These are phyloP conservation scores for Lineus longissimus DNA, from an alignment of 1,140 invertebrate species.

Conservation along the genomic window DNA sequence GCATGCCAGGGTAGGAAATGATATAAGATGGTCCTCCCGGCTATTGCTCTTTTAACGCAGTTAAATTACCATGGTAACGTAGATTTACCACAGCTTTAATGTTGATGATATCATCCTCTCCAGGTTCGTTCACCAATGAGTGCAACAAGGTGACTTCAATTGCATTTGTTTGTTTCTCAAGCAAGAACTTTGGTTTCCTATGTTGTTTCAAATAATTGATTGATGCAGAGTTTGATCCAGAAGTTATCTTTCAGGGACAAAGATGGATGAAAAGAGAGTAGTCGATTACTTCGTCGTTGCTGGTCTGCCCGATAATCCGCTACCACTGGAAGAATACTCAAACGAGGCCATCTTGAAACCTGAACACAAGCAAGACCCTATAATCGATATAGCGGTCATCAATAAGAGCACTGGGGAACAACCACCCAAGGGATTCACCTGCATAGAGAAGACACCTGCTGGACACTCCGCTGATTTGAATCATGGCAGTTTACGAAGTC, in stretches of 20 bases:
- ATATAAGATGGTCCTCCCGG: too few species aligned
- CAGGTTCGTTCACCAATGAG: too few species aligned
- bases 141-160: too few species aligned
- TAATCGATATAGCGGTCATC: conserved; percentile 89
- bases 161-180: too few species aligned
- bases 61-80: too few species aligned
- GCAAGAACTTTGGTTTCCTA: too few species aligned
- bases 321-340: conserved; percentile 74
- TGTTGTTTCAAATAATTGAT: too few species aligned
- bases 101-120: too few species aligned
- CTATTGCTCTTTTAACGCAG: too few species aligned
- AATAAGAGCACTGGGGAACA: conserved; percentile 84
- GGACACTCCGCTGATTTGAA: conserved; percentile 82
- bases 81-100: too few species aligned
- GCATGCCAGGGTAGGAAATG: too few species aligned
- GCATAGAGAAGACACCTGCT: conserved; percentile 81
- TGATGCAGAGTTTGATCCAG: too few species aligned
- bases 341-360: conserved; percentile 75
- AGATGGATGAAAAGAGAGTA: conserved; percentile 56
- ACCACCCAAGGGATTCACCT: conserved; percentile 62
- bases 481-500: conserved; percentile 89
- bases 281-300: conserved; percentile 95
- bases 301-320: conserved; percentile 74
- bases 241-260: neutral
- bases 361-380: conserved; percentile 71